phyloP scores from a whole-genome alignment of 2,888 invertebrate genomes.

The Macrosoma leucophasiata region DNA sequence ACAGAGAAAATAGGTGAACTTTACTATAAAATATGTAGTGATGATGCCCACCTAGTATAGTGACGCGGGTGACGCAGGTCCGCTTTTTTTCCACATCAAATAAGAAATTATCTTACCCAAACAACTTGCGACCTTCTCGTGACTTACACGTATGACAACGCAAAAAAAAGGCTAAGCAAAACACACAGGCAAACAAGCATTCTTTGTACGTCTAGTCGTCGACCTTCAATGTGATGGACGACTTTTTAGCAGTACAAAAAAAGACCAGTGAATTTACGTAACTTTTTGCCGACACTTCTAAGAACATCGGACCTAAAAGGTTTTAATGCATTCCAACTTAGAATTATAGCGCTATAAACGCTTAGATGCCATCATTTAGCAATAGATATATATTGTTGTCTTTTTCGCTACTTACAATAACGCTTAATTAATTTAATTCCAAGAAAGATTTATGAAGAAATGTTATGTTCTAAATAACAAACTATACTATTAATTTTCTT shows the following conservation, averaged over 20 bases:
- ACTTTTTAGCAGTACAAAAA: slow-evolving; percentile 63
- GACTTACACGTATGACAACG: slow-evolving; percentile 70
- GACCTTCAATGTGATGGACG: slow-evolving; percentile 69
- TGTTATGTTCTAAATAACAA: too few relatives aligned
- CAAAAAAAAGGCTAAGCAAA: slow-evolving; percentile 58
- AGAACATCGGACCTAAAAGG: slow-evolving; percentile 55
- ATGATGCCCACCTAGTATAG: too few relatives aligned
- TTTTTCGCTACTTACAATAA: too few relatives aligned
- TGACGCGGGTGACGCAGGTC: too few relatives aligned
- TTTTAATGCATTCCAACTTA: slow-evolving; percentile 54
- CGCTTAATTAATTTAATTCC: too few relatives aligned
- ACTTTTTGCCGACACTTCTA: slow-evolving; percentile 64
- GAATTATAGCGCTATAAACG: slow-evolving; percentile 54
- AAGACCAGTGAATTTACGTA: slow-evolving; percentile 71
- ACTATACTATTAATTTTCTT: too few relatives aligned
- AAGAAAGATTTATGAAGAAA: too few relatives aligned
- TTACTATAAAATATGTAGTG: too few relatives aligned
- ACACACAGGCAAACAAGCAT: slow-evolving; percentile 60
- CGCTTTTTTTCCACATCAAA: slow-evolving; percentile 44
- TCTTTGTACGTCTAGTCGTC: slow-evolving; percentile 66
- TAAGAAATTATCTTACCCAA: slow-evolving; percentile 57
- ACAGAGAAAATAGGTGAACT: too few relatives aligned
- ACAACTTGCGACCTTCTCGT: slow-evolving; percentile 62
- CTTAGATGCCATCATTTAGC: too few relatives aligned
- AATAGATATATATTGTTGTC: too few relatives aligned